Evolutionary conservation across 2,113 vertebrate genomes (phyloP).

Genomic region (Melanostigma gelatinosum): DNA sequence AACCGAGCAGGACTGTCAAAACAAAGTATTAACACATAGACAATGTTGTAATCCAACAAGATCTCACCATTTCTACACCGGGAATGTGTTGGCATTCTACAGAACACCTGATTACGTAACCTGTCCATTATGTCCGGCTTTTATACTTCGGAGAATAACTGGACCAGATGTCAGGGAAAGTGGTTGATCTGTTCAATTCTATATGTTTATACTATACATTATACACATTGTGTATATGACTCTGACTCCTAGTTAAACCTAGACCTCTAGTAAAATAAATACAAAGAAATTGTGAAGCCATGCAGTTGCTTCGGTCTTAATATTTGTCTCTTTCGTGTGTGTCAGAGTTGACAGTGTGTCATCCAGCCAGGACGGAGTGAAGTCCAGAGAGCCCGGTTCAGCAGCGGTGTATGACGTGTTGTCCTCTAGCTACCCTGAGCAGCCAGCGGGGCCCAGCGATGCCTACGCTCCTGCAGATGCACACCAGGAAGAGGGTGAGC

Average conservation of each 20-base stretch:
- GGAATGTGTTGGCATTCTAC: not conserved
- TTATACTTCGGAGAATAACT: too few species aligned
- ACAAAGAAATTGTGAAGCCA: not conserved
- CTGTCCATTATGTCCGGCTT: too few species aligned
- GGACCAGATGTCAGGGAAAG: too few species aligned
- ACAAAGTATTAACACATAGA: not conserved
- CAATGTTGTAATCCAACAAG: too few species aligned
- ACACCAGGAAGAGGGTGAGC: constrained; percentile 80
- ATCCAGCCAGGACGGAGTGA: constrained; percentile 94
- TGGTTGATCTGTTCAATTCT: too few species aligned
- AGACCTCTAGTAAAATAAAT: not conserved
- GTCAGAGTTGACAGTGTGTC: constrained; percentile 94
- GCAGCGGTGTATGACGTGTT: constrained; percentile 89
- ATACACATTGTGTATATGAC: too few species aligned
- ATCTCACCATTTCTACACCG: not conserved
- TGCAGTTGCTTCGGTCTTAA: not conserved
- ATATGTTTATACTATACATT: not conserved
- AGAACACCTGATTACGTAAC: too few species aligned
- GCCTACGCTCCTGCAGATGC: constrained; percentile 85
- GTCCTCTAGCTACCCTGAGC: constrained; percentile 88
- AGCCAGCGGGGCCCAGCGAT: constrained; percentile 91
- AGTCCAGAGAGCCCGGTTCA: constrained; percentile 91
- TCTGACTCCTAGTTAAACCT: not conserved
- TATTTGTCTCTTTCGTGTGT: not conserved
- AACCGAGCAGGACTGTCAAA: not conserved